Base-by-base conservation (phyloP, 2,797 vertebrate species). In the Tauraco hartlaubi region DNA sequence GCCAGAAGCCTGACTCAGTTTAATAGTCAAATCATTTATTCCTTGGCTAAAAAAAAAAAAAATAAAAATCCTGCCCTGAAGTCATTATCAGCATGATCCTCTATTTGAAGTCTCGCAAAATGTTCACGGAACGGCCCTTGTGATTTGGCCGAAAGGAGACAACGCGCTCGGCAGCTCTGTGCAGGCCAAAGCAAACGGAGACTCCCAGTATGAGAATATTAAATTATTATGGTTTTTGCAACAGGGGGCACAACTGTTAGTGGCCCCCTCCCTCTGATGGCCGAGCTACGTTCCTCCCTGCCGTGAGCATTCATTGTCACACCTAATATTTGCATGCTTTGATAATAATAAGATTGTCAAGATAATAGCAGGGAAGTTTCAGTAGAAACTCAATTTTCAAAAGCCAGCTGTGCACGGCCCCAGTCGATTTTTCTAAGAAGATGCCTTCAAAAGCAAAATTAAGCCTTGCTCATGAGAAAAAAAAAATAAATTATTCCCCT, bases 281-380 rank as follows among this genome's bases (percentile, higher is more conserved):
- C 81, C 95, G 58, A 73, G 85, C 68, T 92, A 74, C 21, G 74
- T 23, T 97, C 93, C 90, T 95, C 94, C 97, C 96, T 59, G 93
- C 91, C 3, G 68, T 63, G 96, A 97, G 83, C 88, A 86, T 64
- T 95, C 90, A 78, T 59, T 96, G 97, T 96, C 97, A 92, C 58
- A 94, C 68, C 90, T 96, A 86, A 96, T 98, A 97, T 94, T 91
- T 88, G 88, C 93, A 94, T 67, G 88, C 97, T 98, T 98, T 98
- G 97, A 98, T 98, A 96, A 97, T 75, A 95, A 95, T 59, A 97
- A 92, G 85, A 96, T 88, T 98, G 97, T 98, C 97, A 96, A 96
- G 89, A 96, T 95, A 94, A 95, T 97, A 98, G 97, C 97, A 87
- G 97, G 96, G 96, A 98, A 95, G 76, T 97, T 98, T 94, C 95